A percentile compares a stretch with the other conserved stretches of the same genome.
Conservation (phyloP, 2,888 invertebrate genomes). For the Lasioglossum zephyrum region DNA sequence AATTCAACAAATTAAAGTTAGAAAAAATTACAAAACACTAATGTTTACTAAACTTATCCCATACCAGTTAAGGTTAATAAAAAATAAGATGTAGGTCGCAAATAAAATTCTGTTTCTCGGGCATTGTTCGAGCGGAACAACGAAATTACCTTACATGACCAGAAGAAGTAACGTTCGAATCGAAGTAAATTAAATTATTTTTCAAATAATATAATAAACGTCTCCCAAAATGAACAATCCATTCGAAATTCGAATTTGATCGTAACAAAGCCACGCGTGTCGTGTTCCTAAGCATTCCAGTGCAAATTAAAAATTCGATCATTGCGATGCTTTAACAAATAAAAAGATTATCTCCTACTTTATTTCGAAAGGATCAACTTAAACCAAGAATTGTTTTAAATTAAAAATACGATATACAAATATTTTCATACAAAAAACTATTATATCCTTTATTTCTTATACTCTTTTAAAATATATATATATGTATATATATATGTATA, state of each 20-base stretch:
- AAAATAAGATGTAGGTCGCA: not conserved
- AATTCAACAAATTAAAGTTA: slow-evolving; percentile 2
- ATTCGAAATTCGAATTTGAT: not conserved
- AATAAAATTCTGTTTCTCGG: not conserved
- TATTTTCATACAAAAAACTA: slow-evolving; percentile 14
- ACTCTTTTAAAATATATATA: not conserved
- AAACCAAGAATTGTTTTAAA: slow-evolving; percentile 8
- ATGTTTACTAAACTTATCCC: not conserved
- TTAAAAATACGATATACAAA: slow-evolving; percentile 2
- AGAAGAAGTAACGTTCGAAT: not conserved
- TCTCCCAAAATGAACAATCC: not conserved
- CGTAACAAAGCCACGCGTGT: not conserved
- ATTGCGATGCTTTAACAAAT: not conserved
- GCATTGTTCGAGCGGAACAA: not conserved
- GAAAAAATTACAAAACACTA: slow-evolving; percentile 12
- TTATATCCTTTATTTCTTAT: not conserved
- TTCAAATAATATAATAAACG: not conserved
- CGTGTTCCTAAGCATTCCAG: not conserved
- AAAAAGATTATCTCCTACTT: not conserved
- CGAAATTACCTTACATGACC: not conserved
- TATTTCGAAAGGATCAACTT: not conserved
- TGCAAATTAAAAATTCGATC: not conserved
- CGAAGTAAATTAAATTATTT: not conserved
- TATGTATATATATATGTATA: not conserved
- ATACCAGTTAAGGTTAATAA: slow-evolving; percentile 6